Conservation (phyloP, 2,888 invertebrate genomes). For the Prosapia bicincta region DNA sequence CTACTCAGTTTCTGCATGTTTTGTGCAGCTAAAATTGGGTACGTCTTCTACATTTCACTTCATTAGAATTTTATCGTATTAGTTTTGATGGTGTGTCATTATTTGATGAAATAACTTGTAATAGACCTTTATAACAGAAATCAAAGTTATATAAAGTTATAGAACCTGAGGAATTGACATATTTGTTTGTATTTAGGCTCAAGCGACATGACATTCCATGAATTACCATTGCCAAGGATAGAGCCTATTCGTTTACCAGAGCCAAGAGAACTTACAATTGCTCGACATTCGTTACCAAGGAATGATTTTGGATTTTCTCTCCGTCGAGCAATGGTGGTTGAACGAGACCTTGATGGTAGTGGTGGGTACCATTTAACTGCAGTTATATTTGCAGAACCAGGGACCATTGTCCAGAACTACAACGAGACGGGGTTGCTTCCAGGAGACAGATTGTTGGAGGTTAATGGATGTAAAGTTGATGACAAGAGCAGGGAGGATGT, state of each 20-base stretch:
- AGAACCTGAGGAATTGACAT: too few relatives aligned
- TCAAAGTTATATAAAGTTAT: too few relatives aligned
- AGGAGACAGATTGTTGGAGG: conserved; percentile 91
- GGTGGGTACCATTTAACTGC: conserved; percentile 49
- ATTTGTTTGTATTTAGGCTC: background rate
- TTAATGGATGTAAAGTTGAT: conserved; percentile 82
- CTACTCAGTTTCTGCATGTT: too few relatives aligned
- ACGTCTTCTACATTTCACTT: too few relatives aligned
- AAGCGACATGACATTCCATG: conserved; percentile 38
- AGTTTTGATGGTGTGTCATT: too few relatives aligned
- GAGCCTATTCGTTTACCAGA: conserved; percentile 65
- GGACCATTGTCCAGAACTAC: conserved; percentile 64
- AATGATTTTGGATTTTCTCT: conserved; percentile 94
- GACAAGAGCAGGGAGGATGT: conserved; percentile 85
- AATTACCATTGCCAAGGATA: conserved; percentile 67
- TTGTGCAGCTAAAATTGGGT: too few relatives aligned
- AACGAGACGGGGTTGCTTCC: conserved; percentile 82
- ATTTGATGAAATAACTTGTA: too few relatives aligned
- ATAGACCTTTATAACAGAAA: too few relatives aligned
- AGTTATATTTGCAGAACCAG: conserved; percentile 89
- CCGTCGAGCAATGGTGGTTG: conserved; percentile 79
- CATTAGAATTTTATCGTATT: too few relatives aligned
- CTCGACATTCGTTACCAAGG: conserved; percentile 74
- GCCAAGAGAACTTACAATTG: conserved; percentile 71
- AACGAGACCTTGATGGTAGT: conserved; percentile 49